Evolutionary conservation across 2,113 vertebrate species (phyloP), one percentile per base, ranked within the genome.

Genomic region (Ramphastos sulfuratus): DNA sequence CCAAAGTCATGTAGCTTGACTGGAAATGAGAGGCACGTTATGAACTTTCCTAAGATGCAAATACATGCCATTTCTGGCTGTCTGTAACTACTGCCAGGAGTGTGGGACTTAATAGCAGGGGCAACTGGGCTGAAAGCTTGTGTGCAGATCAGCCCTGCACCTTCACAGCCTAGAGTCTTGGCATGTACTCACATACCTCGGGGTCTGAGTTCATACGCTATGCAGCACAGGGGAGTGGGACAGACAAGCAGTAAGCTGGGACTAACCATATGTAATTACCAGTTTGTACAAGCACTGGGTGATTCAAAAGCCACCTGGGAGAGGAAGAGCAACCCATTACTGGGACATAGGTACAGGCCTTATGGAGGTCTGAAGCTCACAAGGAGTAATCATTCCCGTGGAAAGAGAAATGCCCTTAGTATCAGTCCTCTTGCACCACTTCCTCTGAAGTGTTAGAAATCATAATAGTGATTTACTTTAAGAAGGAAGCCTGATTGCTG

Each of bases 171-270:
- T 37, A 14, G 33, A 11, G 39, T 35, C 67, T 64, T 59, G 54
- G 16, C 35, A 17, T 17, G 35, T 24, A 28, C 27, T 58, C 0
- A 0, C 5, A 2, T 28, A 20, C 30, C 18, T 37, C 9, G 54
- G 54, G 28, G 8, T 76, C 31, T 39, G 75, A 63, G 54, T 44
- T 81, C 3, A 9, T 33, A 27, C 2, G 1, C 31, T 44, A 8
- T 61, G 48, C 18, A 56, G 12, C 55, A 33, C n/a, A 54, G 24
- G 21, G 16, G 12, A 79, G 35, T 10, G 8, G 55, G 42, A 12
- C n/a, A 52, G 30, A 46, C 20, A 65, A 71, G 25, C 10, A 55
- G 8, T 55, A 54, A 59, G 6, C 58, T 54, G 31, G 27, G 33
- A 19, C 44, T 44, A 33, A 27, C 33, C 4, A 14, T 33, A 30